Evolutionary conservation across 2,888 invertebrate genomes (phyloP).

Genomic region (Agrochola litura): DNA sequence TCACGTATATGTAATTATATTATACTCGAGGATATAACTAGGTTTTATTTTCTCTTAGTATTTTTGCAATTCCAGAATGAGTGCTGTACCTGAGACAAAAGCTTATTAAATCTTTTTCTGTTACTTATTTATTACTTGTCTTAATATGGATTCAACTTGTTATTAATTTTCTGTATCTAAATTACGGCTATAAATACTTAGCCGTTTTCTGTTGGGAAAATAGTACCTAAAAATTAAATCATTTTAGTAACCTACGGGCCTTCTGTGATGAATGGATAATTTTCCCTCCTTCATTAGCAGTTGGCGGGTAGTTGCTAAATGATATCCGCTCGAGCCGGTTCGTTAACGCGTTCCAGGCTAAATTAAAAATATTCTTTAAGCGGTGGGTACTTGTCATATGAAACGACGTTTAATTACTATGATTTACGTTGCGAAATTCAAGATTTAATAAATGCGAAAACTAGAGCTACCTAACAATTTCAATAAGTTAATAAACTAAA

Average conservation of each 20-base stretch:
- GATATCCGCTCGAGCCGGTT: conserved; percentile 59
- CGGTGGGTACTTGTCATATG: conserved; percentile 35
- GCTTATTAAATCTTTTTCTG: not conserved
- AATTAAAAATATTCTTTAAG: conserved; percentile 51
- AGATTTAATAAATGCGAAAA: conserved; percentile 17
- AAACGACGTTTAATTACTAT: conserved; percentile 52
- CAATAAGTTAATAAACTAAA: conserved; percentile 4
- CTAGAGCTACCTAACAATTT: not conserved
- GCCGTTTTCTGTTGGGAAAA: conserved; percentile 12
- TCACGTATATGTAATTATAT: conserved; percentile 1
- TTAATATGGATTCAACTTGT: not conserved
- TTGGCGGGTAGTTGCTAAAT: conserved; percentile 58
- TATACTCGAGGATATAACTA: not conserved
- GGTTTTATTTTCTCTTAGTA: not conserved
- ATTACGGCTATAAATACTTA: not conserved
- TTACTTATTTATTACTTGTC: not conserved
- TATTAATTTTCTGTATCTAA: conserved; percentile 9
- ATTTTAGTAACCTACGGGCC: conserved; percentile 22
- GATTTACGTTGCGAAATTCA: conserved; percentile 50
- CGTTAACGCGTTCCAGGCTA: conserved; percentile 59
- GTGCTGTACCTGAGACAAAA: conserved; percentile 8
- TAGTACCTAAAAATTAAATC: conserved; percentile 2
- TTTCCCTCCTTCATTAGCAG: conserved; percentile 71
- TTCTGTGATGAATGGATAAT: conserved; percentile 63
- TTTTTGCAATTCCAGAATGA: conserved; percentile 3